Base-by-base conservation (phyloP, 2,113 vertebrate genomes). In the Eulemur rufifrons region DNA sequence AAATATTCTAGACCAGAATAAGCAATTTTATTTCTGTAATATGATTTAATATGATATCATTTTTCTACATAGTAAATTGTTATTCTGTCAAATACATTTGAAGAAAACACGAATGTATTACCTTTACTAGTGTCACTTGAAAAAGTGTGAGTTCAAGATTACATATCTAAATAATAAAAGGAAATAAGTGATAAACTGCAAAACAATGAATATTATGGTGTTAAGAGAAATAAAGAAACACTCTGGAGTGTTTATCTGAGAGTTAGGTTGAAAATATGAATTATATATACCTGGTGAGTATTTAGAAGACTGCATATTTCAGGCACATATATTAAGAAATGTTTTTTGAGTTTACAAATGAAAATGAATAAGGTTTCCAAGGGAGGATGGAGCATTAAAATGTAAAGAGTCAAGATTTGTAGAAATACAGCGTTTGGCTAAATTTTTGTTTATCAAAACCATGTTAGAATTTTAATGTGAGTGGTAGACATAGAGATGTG, bases 111-210 rank as follows among this genome's bases (percentile, higher is more conserved):
- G 27, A 69, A 56, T 45, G 13, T 6, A 84, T 39, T 32, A 74
- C 3, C 37, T 78, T 91, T 86, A 37, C 27, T 64, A 91, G 2
- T 78, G 78, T 82, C 27, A 68, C 50, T 29, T 88, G 37, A 15
- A 84, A 74, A 69, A 34, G 1, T n/a, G 15, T 42, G 20, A 71
- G 25, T 52, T 73, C 21, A 93, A 77, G 7, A 73, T 81, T 73
- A 78, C 34, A 27, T 20, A 63, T 56, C 42, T 64, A 21, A 3
- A 66, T 61, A 86, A 89, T 45, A 92, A 83, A 27, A 81, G 8
- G 56, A 86, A 90, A 74, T 39, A 61, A 92, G 25, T n/a, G 18
- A 94, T n/a, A 92, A 76, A 47, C 10, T 88, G 6, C 2, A 93
- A 92, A 73, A 61, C 15, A 73, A 76, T 50, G 5, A 68, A 5